phyloP scores from a whole-genome alignment of 2,113 vertebrate species.

The Oncorhynchus kisutch region DNA sequence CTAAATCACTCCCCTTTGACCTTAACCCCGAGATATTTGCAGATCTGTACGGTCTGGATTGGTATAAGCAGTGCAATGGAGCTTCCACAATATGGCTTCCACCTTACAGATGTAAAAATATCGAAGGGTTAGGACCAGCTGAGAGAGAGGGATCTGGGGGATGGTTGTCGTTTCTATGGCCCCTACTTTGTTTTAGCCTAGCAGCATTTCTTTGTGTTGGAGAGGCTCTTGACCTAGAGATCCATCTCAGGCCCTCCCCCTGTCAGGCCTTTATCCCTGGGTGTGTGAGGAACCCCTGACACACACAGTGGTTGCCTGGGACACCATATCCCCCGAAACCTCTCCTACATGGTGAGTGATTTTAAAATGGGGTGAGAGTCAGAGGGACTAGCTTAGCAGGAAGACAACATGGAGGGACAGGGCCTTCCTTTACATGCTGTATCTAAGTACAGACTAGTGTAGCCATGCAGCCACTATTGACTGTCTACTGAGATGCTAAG shows the following conservation, averaged over 20 bases:
- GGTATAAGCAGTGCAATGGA: too few species aligned
- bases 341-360: constrained; percentile 20
- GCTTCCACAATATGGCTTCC: too few species aligned
- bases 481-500: constrained; percentile 36
- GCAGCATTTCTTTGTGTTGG: not conserved
- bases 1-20: too few species aligned
- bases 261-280: not conserved
- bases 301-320: constrained; percentile 20
- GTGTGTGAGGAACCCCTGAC: not conserved
- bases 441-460: constrained; percentile 30
- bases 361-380: not conserved
- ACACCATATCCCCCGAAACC: constrained; percentile 24
- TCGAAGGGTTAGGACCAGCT: too few species aligned
- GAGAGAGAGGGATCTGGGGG: not conserved
- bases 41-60: too few species aligned
- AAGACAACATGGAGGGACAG: not conserved
- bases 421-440: not conserved
- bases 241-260: not conserved
- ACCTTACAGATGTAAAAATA: too few species aligned
- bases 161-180: not conserved
- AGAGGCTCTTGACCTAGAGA: not conserved
- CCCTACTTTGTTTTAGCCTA: not conserved
- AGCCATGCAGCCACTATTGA: constrained; percentile 54
- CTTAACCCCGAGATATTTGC: too few species aligned
- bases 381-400: not conserved